Conservation (phyloP, 2,888 invertebrate genomes). For the Drosophila eohydei region DNA sequence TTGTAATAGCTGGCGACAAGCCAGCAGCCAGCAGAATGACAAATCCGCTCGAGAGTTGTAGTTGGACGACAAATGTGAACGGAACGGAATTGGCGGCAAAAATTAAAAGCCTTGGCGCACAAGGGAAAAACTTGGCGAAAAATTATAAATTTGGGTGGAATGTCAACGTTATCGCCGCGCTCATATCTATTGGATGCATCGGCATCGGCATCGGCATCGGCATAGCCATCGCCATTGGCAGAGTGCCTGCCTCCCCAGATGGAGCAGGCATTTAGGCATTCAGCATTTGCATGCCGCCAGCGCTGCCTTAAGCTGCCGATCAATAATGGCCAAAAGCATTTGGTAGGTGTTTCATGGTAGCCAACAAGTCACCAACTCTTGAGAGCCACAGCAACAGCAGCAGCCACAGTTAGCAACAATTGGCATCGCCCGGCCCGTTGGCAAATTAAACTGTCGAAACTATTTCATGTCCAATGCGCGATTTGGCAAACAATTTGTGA, state of each 20-base stretch:
- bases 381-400: conserved; percentile 37
- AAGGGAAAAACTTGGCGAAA: conserved; percentile 70
- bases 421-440: conserved; percentile 60
- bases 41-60: conserved; percentile 57
- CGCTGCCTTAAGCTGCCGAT: conserved; percentile 60
- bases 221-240: conserved; percentile 16
- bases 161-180: conserved; percentile 78
- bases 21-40: conserved; percentile 54
- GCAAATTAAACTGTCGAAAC: conserved; percentile 84
- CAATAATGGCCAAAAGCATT: conserved; percentile 69
- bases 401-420: conserved; percentile 48
- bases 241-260: conserved; percentile 33
- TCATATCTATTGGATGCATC: conserved; percentile 77
- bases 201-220: conserved; percentile 28
- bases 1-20: conserved; percentile 49
- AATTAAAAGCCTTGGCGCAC: conserved; percentile 77
- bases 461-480: conserved; percentile 83
- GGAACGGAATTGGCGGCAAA: conserved; percentile 76
- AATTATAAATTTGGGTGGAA: conserved; percentile 82
- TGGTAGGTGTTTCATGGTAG: conserved; percentile 73
- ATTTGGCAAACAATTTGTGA: conserved; percentile 83
- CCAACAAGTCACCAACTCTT: conserved; percentile 62
- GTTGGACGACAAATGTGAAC: conserved; percentile 54
- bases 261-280: conserved; percentile 60
- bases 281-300: conserved; percentile 57